These are phyloP conservation scores for Eulemur mongoz DNA, from an alignment of 2,797 vertebrate species.

Conservation along the genomic window DNA sequence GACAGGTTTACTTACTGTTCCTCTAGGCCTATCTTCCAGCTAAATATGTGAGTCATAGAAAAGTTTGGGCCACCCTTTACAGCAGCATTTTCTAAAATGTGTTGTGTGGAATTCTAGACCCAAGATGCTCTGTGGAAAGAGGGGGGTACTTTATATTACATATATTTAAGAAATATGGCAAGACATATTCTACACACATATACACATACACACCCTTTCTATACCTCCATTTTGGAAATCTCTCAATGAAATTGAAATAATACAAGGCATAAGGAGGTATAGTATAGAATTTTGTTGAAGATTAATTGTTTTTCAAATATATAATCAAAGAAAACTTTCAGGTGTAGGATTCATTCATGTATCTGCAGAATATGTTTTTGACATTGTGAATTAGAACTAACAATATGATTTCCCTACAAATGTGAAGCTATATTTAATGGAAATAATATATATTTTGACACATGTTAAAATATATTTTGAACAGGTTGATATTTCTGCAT, in stretches of 20 bases:
- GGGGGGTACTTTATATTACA: not conserved
- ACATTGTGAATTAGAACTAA: not conserved
- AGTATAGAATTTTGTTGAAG: not conserved
- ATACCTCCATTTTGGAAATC: not conserved
- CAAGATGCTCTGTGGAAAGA: not conserved
- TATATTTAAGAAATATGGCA: not conserved
- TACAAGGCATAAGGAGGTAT: not conserved
- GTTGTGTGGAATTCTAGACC: not conserved
- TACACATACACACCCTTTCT: not conserved
- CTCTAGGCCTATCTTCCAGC: not conserved
- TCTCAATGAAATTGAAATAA: not conserved
- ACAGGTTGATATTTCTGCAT: not conserved
- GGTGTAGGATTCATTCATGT: not conserved
- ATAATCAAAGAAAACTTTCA: not conserved
- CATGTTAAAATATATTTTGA: not conserved
- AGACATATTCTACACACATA: not conserved
- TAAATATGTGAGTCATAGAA: not conserved
- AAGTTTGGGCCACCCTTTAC: not conserved
- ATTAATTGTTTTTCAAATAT: not conserved
- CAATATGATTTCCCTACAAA: not conserved
- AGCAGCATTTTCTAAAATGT: not conserved
- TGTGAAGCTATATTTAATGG: not conserved
- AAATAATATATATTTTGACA: not conserved
- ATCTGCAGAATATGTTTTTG: not conserved
- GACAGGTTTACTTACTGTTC: not conserved